These are phyloP conservation scores for Sigmodon hispidus DNA, from an alignment of 2,113 vertebrate species.

Conservation along the genomic window DNA sequence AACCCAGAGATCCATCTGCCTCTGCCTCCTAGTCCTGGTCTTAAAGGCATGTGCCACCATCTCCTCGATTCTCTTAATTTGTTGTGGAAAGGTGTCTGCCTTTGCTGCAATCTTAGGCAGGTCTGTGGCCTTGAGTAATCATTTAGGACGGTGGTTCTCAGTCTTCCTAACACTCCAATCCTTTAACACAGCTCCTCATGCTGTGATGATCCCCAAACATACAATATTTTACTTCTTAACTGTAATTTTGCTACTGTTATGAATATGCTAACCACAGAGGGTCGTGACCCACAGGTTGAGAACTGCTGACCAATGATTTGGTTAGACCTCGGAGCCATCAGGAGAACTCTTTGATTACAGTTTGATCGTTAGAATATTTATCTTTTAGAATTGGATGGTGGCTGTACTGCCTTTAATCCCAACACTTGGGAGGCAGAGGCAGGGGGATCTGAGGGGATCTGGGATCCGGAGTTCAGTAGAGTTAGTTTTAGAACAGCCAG, in stretches of 20 bases:
- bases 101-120: neutral
- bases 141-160: neutral
- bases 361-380: conserved; percentile 12
- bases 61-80: neutral
- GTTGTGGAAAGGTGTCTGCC: conserved; percentile 20
- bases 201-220: neutral
- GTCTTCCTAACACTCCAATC: neutral
- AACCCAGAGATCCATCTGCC: neutral
- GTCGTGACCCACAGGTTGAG: neutral
- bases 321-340: neutral
- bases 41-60: neutral
- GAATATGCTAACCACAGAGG: neutral
- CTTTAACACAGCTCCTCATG: neutral
- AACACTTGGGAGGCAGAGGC: neutral
- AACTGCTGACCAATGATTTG: neutral
- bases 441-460: neutral
- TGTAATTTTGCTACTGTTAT: neutral
- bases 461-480: neutral
- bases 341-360: neutral
- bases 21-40: neutral
- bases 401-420: neutral
- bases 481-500: neutral
- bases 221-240: neutral
- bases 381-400: neutral
- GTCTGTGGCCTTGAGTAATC: conserved; percentile 31